Percentiles rank a stretch among this genome's conserved stretches.
Evolutionary conservation across 2,113 vertebrate species (phyloP).

Genomic region (Catagonus wagneri): DNA sequence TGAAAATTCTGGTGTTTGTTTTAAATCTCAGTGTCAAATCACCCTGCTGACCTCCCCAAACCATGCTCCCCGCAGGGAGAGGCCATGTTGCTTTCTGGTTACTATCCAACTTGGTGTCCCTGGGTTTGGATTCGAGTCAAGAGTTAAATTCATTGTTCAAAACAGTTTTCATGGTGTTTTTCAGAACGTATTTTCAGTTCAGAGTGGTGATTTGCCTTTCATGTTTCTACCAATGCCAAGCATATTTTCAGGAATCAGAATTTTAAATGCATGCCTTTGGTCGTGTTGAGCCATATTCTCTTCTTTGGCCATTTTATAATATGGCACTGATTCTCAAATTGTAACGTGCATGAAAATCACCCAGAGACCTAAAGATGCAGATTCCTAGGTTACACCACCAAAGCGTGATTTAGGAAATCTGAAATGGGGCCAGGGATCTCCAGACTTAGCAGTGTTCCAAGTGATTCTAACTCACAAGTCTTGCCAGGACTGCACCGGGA

Average conservation of each 20-base stretch:
- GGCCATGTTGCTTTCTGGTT: background rate
- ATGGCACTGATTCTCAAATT: background rate
- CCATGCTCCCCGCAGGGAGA: background rate
- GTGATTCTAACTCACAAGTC: background rate
- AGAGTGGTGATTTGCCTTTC: background rate
- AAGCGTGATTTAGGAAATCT: background rate
- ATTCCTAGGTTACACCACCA: background rate
- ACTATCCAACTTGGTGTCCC: background rate
- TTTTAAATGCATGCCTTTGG: slow-evolving; percentile 2
- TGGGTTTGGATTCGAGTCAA: background rate
- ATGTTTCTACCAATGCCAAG: background rate
- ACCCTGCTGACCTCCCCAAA: background rate
- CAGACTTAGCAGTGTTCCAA: background rate
- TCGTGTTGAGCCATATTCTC: background rate
- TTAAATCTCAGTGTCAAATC: background rate
- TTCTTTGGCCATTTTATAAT: background rate
- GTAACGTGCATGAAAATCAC: background rate
- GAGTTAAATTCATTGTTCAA: background rate
- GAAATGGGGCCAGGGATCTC: background rate
- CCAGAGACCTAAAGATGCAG: background rate
- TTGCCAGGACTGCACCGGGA: background rate
- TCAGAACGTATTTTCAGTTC: background rate
- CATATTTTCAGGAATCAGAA: background rate
- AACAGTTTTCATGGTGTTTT: background rate
- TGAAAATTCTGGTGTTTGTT: background rate